Conservation (phyloP, 2,113 vertebrate species). For the Ariopsis seemanni region DNA sequence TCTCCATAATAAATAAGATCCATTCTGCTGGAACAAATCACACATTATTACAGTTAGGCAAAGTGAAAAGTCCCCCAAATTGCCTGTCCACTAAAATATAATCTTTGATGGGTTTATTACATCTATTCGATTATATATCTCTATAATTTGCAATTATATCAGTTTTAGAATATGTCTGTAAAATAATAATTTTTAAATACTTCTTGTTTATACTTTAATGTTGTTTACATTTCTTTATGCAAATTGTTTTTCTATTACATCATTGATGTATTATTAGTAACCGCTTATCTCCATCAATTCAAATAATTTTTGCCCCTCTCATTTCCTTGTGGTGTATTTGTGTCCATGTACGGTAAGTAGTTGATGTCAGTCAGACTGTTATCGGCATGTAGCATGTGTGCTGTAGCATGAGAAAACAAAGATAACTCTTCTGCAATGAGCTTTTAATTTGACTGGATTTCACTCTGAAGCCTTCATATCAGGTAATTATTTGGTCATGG, state of each 20-base stretch:
- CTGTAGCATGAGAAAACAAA: background rate
- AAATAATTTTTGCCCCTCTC: background rate
- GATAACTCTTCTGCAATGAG: background rate
- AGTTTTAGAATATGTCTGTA: background rate
- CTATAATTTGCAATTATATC: background rate
- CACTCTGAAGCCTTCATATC: background rate
- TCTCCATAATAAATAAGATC: conserved; percentile 25
- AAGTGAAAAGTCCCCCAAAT: background rate
- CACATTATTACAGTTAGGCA: conserved; percentile 17
- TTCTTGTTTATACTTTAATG: background rate
- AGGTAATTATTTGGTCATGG: background rate
- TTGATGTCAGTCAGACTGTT: background rate
- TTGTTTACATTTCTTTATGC: background rate
- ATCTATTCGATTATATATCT: background rate
- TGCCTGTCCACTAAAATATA: background rate
- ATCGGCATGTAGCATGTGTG: background rate
- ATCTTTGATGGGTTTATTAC: background rate
- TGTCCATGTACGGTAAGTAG: background rate
- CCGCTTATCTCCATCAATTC: background rate
- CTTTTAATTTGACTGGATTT: background rate
- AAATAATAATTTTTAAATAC: background rate
- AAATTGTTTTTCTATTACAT: background rate
- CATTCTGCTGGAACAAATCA: conserved; percentile 26
- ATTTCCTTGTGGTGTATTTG: background rate
- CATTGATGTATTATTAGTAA: background rate